Evolutionary conservation across 1,140 invertebrate species (phyloP), one percentile per base, ranked within the genome.

Genomic region (Sminthurinus signatus): DNA sequence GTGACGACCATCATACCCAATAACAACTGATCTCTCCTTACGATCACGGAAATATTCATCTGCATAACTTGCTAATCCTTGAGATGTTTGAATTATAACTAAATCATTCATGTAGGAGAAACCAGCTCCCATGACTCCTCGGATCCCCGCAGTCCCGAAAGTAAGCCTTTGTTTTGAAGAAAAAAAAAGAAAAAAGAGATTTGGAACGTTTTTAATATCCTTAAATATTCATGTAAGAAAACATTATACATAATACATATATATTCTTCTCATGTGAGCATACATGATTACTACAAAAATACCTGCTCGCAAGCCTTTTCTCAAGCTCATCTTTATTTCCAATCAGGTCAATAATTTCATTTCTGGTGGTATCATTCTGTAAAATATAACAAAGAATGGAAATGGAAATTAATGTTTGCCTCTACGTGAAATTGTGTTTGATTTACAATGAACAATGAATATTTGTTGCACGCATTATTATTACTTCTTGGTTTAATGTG

Each of bases 21-120:
- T 81, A 0, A 97, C 86, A 44, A 99, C 79, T 14, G 94, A 90
- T 62, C 81, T 83, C 2, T 79, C 72, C 60, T 82, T 77, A 54
- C 76, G 75, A 54, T 82, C 76, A 60, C 84, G 75, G 28, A 97
- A 73, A 77, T 96, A 93, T 58, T 86, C 83, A 36, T 85, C 84
- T 12, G 62, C 44, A 46, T 69, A 67, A 19, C 4, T 62, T 8
- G 55, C 2, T 50, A 99, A 77, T 4, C 96, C 96, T 83, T 98
- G 95, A 3, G 87, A 87, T 21, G 96, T 93, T 80, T 99, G 97
- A 51, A 99, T 84, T 29, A 99, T 88, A 0, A 98, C 95, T 28
- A 99, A 80, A 78, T 99, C 95, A 80, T 99, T 99, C 88, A 99
- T 95, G 60, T 87, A 86, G 71, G 83, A 84, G 74, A 89, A 97